phyloP scores from a whole-genome alignment of 2,888 invertebrate species.

The Drosophila percnosoma region DNA sequence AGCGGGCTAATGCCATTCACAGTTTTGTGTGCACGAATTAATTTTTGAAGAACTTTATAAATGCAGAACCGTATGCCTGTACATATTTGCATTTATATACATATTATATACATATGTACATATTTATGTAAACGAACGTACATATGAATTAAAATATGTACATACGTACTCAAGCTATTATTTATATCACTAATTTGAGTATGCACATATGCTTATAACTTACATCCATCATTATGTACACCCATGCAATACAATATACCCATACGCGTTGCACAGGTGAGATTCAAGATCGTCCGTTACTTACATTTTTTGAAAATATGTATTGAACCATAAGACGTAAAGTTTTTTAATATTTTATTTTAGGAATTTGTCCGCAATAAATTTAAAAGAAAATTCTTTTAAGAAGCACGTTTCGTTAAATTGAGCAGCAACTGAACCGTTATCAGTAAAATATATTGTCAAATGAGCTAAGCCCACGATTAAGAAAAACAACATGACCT shows the following conservation, averaged over 20 bases:
- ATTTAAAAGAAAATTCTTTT: conserved; percentile 1
- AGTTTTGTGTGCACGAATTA: neutral
- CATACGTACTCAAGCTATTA: neutral
- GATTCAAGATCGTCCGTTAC: neutral
- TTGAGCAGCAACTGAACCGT: conserved; percentile 35
- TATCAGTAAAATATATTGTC: conserved; percentile 33
- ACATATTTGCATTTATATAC: neutral
- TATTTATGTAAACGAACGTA: neutral
- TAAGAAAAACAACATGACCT: conserved; percentile 41
- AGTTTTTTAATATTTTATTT: neutral
- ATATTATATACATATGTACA: no score
- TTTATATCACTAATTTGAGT: neutral
- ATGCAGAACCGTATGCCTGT: neutral
- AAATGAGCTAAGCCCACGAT: conserved; percentile 36
- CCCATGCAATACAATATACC: neutral
- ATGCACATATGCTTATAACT: neutral
- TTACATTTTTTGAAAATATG: conserved; percentile 10
- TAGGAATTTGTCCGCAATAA: neutral
- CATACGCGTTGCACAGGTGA: neutral
- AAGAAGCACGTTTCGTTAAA: conserved; percentile 20
- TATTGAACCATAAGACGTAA: neutral
- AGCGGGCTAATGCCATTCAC: neutral
- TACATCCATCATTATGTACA: neutral
- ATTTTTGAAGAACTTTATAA: neutral
- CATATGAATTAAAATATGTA: neutral